Conservation (phyloP, 2,113 vertebrate species). For the Aptenodytes forsteri region DNA sequence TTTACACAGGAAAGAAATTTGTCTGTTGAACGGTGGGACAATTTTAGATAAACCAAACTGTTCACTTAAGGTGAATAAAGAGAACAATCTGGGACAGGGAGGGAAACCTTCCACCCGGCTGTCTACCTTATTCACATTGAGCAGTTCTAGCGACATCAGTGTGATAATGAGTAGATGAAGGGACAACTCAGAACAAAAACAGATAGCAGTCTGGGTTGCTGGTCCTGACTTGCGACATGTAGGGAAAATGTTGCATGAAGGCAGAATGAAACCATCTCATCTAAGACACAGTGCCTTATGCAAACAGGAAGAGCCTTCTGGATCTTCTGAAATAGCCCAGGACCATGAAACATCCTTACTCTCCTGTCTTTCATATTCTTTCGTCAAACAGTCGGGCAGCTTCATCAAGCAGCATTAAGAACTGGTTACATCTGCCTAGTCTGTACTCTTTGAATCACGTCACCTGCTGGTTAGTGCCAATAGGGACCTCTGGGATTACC, state of each 20-base stretch:
- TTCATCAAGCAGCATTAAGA: background rate
- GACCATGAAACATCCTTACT: background rate
- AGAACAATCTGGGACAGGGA: background rate
- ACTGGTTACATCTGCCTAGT: background rate
- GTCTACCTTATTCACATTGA: background rate
- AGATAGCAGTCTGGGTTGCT: background rate
- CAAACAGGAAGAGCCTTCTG: background rate
- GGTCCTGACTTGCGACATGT: background rate
- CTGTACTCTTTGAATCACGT: background rate
- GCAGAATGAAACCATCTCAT: background rate
- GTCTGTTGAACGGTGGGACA: background rate
- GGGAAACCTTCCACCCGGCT: background rate
- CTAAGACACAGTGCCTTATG: background rate
- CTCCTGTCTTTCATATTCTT: background rate
- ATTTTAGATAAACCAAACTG: background rate
- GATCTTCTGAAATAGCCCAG: background rate
- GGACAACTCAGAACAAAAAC: background rate
- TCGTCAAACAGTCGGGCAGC: background rate
- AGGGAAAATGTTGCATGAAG: background rate
- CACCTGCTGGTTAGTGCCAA: background rate
- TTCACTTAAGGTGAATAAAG: background rate
- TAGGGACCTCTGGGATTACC: background rate
- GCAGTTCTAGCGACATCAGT: background rate
- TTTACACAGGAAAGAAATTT: background rate
- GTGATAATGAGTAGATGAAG: background rate